Evolutionary conservation across 2,888 invertebrate genomes (phyloP).

Genomic region (Tricholauxania praeusta): DNA sequence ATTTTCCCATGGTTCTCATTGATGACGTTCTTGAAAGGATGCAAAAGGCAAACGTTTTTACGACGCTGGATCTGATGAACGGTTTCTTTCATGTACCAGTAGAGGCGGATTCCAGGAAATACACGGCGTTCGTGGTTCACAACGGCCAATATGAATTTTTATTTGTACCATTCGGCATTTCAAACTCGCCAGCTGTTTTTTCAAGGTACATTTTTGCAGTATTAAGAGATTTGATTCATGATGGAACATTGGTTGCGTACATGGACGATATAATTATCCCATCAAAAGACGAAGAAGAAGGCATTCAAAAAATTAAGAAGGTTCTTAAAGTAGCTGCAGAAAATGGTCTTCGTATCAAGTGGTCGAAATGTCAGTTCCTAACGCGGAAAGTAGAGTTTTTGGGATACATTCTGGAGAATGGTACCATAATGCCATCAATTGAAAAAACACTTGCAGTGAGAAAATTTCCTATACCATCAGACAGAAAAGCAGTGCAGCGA

Average conservation of each 20-base stretch:
- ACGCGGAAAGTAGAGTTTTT: slow-evolving; percentile 40
- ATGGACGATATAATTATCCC: slow-evolving; percentile 43
- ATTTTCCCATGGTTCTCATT: slow-evolving; percentile 47
- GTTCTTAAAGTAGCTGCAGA: slow-evolving; percentile 15
- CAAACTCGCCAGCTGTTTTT: slow-evolving; percentile 20
- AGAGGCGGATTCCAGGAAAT: slow-evolving; percentile 37
- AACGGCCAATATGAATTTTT: slow-evolving; percentile 42
- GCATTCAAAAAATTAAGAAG: slow-evolving; percentile 17
- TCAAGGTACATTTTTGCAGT: slow-evolving; percentile 34
- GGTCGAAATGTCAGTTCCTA: slow-evolving; percentile 42
- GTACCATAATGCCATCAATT: slow-evolving; percentile 29
- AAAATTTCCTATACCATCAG: slow-evolving; percentile 32
- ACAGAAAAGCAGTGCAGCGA: slow-evolving; percentile 33
- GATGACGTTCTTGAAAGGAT: slow-evolving; percentile 45
- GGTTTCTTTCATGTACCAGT: slow-evolving; percentile 59
- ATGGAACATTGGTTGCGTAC: slow-evolving; percentile 32
- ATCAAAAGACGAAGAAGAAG: slow-evolving; percentile 33
- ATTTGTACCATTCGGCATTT: slow-evolving; percentile 38
- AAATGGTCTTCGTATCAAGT: slow-evolving; percentile 40
- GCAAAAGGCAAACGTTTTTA: slow-evolving; percentile 45
- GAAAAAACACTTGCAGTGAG: slow-evolving; percentile 37
- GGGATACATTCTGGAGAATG: slow-evolving; percentile 43
- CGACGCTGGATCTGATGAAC: slow-evolving; percentile 36
- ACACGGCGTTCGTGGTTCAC: slow-evolving; percentile 39
- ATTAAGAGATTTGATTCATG: slow-evolving; percentile 1